Conservation (phyloP, 2,113 vertebrate species). For the Aramus guarauna region DNA sequence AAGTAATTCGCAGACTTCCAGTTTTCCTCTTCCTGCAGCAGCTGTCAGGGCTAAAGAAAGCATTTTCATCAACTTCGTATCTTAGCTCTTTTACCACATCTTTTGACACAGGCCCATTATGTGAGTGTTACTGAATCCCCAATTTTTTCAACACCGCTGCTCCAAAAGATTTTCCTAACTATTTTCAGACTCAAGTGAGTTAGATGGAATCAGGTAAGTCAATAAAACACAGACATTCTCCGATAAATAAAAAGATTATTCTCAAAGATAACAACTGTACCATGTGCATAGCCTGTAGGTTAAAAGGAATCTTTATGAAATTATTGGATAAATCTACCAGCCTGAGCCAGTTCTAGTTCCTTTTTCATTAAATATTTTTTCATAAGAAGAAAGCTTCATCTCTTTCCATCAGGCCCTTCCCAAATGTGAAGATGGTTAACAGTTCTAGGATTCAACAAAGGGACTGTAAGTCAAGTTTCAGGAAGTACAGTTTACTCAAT, state of each 20-base stretch:
- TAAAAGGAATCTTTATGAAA: background rate
- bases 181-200: background rate
- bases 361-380: background rate
- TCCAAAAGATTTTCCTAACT: accelerated
- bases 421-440: background rate
- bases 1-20: slow-evolving; percentile 86
- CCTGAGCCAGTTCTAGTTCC: background rate
- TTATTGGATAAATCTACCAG: background rate
- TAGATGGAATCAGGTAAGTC: background rate
- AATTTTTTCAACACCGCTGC: background rate
- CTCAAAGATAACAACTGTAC: background rate
- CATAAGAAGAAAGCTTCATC: background rate
- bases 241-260: background rate
- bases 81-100: background rate
- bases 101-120: accelerated
- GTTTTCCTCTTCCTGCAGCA: slow-evolving; percentile 89
- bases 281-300: background rate
- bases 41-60: slow-evolving; percentile 85
- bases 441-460: background rate
- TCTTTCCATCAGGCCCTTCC: background rate
- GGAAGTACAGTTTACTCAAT: background rate
- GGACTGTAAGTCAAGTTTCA: background rate
- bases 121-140: background rate
- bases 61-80: background rate
- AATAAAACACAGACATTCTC: background rate